phyloP scores from a whole-genome alignment of 2,797 vertebrate genomes.

The Rhinoraja longicauda region DNA sequence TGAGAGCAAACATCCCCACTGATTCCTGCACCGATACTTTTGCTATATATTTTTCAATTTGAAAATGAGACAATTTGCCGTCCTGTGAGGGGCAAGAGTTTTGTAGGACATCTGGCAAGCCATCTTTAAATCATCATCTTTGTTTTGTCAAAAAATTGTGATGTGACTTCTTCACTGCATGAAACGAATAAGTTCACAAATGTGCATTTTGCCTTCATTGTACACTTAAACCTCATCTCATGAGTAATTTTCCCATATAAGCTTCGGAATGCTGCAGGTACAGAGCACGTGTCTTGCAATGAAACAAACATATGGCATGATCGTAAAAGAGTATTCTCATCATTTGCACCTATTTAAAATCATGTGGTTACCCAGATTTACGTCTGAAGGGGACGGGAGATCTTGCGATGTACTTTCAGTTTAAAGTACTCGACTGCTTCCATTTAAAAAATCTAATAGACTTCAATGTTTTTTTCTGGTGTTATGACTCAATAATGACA shows the following conservation, averaged over 20 bases:
- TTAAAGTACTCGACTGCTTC: background rate
- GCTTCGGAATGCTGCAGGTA: background rate
- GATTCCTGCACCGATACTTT: background rate
- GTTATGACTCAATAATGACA: background rate
- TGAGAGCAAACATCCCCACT: background rate
- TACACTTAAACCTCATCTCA: background rate
- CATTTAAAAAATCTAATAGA: background rate
- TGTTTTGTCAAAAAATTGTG: background rate
- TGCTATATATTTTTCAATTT: background rate
- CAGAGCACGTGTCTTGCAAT: background rate
- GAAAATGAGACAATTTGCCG: background rate
- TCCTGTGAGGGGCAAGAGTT: background rate
- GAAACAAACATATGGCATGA: background rate
- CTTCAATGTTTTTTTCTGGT: background rate
- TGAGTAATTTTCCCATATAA: background rate
- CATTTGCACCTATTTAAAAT: background rate
- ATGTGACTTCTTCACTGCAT: background rate
- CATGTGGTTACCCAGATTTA: background rate
- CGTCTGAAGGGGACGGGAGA: background rate
- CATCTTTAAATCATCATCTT: background rate
- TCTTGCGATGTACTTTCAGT: background rate
- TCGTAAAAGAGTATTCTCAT: background rate
- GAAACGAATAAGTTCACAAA: background rate
- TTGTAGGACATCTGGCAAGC: background rate
- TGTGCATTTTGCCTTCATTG: background rate